Percentiles rank a stretch among this genome's conserved stretches.
phyloP scores from a whole-genome alignment of 64 coral and sea anemone species.

The Actinia tenebrosa region DNA sequence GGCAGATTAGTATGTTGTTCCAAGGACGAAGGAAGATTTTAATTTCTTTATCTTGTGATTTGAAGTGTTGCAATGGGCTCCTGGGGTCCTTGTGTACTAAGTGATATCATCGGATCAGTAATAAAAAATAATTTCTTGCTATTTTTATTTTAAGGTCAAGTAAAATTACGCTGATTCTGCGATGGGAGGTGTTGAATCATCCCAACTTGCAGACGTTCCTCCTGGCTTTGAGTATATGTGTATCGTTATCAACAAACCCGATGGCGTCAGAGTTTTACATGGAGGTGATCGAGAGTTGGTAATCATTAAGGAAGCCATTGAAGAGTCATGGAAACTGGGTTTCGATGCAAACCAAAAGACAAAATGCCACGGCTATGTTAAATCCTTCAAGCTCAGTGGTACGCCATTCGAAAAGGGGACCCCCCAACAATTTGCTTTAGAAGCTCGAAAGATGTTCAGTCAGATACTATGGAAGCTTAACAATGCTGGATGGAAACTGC shows the following conservation, averaged over 20 bases:
- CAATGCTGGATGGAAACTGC: slow-evolving; percentile 60
- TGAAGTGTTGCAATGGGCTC: too few relatives aligned
- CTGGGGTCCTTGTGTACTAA: too few relatives aligned
- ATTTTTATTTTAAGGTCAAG: background rate
- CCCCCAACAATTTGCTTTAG: slow-evolving; percentile 29
- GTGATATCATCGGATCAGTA: too few relatives aligned
- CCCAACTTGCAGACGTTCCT: slow-evolving; percentile 42
- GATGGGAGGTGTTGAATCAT: slow-evolving; percentile 71
- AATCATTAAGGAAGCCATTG: slow-evolving; percentile 64
- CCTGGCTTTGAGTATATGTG: slow-evolving; percentile 83
- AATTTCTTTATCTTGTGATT: too few relatives aligned
- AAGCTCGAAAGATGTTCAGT: slow-evolving; percentile 54
- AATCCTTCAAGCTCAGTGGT: slow-evolving; percentile 68
- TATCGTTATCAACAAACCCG: slow-evolving; percentile 48
- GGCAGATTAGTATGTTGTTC: too few relatives aligned
- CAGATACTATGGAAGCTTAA: slow-evolving; percentile 63
- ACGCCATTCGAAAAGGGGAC: slow-evolving; percentile 36
- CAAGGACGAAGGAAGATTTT: too few relatives aligned
- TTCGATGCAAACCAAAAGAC: slow-evolving; percentile 28
- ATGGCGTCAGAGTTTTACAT: slow-evolving; percentile 60
- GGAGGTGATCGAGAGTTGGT: slow-evolving; percentile 59
- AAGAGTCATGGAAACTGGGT: slow-evolving; percentile 55
- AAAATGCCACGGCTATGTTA: slow-evolving; percentile 46
- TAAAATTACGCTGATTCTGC: background rate
- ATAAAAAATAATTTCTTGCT: too few relatives aligned